Percentiles rank a stretch among this genome's conserved stretches.
Conservation (phyloP, 2,888 invertebrate species). For the Macaria notata region DNA sequence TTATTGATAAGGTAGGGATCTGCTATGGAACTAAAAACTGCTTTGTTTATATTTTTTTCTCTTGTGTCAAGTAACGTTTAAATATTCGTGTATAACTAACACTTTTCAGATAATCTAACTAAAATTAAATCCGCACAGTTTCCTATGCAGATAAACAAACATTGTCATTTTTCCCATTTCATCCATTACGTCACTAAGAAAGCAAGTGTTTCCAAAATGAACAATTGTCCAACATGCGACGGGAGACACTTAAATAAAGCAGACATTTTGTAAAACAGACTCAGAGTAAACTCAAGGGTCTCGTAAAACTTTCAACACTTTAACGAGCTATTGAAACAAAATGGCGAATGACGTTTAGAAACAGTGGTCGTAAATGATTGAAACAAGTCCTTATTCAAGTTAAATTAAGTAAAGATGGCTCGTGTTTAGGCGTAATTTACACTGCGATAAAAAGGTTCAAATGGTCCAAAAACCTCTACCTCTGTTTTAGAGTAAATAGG, state of each 20-base stretch:
- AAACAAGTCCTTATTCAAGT: constrained; percentile 29
- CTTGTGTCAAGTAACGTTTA: no score
- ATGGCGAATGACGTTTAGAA: constrained; percentile 33
- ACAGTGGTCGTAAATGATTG: constrained; percentile 33
- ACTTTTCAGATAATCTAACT: no score
- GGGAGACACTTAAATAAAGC: constrained; percentile 11
- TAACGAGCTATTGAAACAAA: constrained; percentile 36
- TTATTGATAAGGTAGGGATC: no score
- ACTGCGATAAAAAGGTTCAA: neutral
- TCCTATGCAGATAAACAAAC: no score
- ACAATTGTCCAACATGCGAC: constrained; percentile 2
- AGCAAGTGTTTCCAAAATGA: neutral
- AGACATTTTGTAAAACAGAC: constrained; percentile 20
- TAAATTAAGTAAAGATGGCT: constrained; percentile 26
- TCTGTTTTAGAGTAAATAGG: no score
- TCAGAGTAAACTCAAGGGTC: constrained; percentile 28
- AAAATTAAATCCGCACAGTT: no score
- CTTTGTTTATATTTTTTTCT: no score
- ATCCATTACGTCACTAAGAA: no score
- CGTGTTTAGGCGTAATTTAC: constrained; percentile 6
- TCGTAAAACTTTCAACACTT: constrained; percentile 36
- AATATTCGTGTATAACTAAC: no score
- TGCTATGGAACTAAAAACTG: no score
- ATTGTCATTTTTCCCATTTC: no score
- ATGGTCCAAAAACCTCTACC: no score